These are phyloP conservation scores for Syngnathus acus DNA, from an alignment of 2,797 vertebrate genomes.

Conservation along the genomic window DNA sequence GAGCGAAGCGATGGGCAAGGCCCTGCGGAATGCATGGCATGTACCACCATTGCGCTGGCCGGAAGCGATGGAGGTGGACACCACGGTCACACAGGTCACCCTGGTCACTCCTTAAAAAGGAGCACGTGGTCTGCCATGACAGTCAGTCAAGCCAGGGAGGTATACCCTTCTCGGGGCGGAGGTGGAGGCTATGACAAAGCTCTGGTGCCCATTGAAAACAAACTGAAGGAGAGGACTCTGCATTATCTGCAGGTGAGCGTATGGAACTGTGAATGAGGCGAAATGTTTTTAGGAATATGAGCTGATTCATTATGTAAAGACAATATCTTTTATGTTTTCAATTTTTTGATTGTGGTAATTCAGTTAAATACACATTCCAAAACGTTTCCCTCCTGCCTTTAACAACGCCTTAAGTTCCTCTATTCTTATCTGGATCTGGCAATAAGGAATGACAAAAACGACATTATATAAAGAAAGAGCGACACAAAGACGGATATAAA, in stretches of 20 bases:
- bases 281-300: not conserved
- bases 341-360: not conserved
- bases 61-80: constrained; percentile 70
- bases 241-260: constrained; percentile 91
- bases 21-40: constrained; percentile 84
- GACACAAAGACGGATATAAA: constrained; percentile 20
- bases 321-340: not conserved
- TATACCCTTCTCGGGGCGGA: constrained; percentile 77
- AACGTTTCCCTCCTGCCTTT: not conserved
- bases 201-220: constrained; percentile 84
- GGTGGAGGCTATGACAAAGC: constrained; percentile 80
- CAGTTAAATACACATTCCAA: not conserved
- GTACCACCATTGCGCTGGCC: constrained; percentile 86
- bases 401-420: constrained; percentile 1
- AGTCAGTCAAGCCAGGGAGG: constrained; percentile 94
- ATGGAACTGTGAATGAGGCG: not conserved
- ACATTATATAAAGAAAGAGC: constrained; percentile 15
- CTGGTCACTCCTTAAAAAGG: constrained; percentile 85
- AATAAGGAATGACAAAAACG: constrained; percentile 45
- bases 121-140: constrained; percentile 98
- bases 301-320: no score
- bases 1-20: constrained; percentile 55
- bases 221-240: constrained; percentile 85
- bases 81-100: constrained; percentile 42
- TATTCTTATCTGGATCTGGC: not conserved